A percentile compares a stretch with the other conserved stretches of the same genome.
These are phyloP conservation scores for Danio aesculapii DNA, from an alignment of 2,797 vertebrate species.

Conservation along the genomic window DNA sequence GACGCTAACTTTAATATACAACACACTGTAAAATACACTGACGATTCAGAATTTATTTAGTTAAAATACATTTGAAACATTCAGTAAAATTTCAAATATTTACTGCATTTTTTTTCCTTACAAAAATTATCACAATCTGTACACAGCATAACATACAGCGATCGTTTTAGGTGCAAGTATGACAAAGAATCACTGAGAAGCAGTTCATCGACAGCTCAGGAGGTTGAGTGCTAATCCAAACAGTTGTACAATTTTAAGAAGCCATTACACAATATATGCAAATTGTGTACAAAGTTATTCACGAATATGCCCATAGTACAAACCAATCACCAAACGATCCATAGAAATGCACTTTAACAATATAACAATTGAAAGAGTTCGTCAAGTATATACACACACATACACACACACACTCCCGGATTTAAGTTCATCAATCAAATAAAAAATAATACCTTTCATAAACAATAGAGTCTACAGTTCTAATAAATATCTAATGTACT, in stretches of 20 bases:
- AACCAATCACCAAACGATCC: constrained; percentile 75
- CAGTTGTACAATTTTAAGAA: constrained; percentile 76
- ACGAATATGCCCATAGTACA: constrained; percentile 70
- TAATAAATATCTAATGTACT: constrained; percentile 53
- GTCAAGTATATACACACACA: constrained; percentile 71
- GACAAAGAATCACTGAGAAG: constrained; percentile 82
- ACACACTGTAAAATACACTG: constrained; percentile 31
- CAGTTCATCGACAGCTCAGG: constrained; percentile 79
- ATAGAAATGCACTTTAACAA: constrained; percentile 76
- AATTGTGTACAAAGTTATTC: constrained; percentile 71
- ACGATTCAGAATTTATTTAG: constrained; percentile 71
- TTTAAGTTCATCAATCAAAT: constrained; percentile 65
- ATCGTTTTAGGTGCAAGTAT: constrained; percentile 81
- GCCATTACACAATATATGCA: constrained; percentile 74
- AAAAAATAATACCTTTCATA: constrained; percentile 65
- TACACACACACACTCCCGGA: too few relatives aligned
- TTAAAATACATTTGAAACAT: constrained; percentile 98
- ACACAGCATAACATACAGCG: constrained; percentile 87
- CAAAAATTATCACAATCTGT: constrained; percentile 99
- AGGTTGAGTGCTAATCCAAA: constrained; percentile 75
- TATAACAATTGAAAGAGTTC: constrained; percentile 63
- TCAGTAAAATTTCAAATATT: constrained; percentile 90
- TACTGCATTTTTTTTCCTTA: constrained; percentile 81
- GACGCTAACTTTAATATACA: background rate
- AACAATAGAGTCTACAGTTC: constrained; percentile 42